Conservation (phyloP, 2,113 vertebrate genomes). For the Ovibos moschatus region DNA sequence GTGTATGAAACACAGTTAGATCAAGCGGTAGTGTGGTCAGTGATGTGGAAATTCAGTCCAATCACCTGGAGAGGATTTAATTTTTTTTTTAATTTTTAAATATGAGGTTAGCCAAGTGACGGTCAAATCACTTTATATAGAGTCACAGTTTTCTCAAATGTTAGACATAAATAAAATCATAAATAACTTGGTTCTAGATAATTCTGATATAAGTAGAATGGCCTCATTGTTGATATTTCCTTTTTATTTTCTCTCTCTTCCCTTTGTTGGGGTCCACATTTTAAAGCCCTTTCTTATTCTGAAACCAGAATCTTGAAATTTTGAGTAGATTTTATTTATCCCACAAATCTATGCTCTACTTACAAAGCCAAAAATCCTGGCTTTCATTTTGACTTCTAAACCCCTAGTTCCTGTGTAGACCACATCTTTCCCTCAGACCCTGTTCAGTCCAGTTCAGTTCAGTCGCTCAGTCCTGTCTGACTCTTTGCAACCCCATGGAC, state of each 20-base stretch:
- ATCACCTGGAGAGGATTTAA: background rate
- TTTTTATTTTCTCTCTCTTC: conserved; percentile 3
- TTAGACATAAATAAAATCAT: background rate
- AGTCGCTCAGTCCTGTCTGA: background rate
- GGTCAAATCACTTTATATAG: background rate
- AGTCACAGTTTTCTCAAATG: conserved; percentile 5
- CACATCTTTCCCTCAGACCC: background rate
- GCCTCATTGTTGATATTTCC: background rate
- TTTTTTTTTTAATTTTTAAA: background rate
- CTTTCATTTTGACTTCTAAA: conserved; percentile 22
- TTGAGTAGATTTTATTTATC: background rate
- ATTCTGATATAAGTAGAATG: conserved; percentile 23
- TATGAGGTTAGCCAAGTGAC: background rate
- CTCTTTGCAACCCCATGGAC: background rate
- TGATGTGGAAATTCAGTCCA: background rate
- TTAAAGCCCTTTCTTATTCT: conserved; percentile 1
- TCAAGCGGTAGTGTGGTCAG: background rate
- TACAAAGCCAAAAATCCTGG: background rate
- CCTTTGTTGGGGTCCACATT: background rate
- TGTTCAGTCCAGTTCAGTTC: background rate
- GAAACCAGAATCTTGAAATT: background rate
- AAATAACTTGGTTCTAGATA: background rate
- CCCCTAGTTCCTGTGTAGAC: background rate
- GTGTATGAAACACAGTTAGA: background rate
- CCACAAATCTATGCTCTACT: background rate